These are phyloP conservation scores for Hoplostethus atlanticus DNA, from an alignment of 2,797 vertebrate genomes.

Conservation along the genomic window DNA sequence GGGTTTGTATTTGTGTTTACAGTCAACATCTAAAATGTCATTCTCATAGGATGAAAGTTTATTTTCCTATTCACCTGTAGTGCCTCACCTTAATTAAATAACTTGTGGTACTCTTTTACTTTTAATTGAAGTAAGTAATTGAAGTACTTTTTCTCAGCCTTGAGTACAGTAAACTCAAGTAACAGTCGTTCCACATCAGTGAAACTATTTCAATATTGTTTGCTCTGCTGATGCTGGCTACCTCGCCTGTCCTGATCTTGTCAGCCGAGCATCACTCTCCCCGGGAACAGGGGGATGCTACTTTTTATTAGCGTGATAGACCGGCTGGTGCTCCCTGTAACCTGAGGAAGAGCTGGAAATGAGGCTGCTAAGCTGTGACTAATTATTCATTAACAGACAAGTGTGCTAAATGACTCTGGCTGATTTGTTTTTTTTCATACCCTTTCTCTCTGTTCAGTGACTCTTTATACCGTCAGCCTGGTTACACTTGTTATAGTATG, in stretches of 20 bases:
- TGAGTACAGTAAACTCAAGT: background rate
- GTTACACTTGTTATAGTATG: slow-evolving; percentile 2
- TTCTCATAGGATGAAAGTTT: too few relatives aligned
- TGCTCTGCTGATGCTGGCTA: slow-evolving; percentile 43
- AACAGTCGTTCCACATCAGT: background rate
- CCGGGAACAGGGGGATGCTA: slow-evolving; percentile 45
- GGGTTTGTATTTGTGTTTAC: too few relatives aligned
- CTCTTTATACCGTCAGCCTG: slow-evolving; percentile 1
- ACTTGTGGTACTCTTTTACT: background rate
- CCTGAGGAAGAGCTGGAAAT: slow-evolving; percentile 55
- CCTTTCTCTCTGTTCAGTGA: slow-evolving; percentile 11
- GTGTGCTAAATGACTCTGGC: slow-evolving; percentile 43
- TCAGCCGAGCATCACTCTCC: slow-evolving; percentile 21
- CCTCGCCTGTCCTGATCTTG: slow-evolving; percentile 38
- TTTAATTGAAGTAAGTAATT: background rate
- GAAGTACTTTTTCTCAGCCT: background rate
- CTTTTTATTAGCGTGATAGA: slow-evolving; percentile 64
- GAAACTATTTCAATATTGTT: slow-evolving; percentile 18
- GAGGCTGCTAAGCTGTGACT: slow-evolving; percentile 57
- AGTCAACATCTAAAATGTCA: too few relatives aligned
- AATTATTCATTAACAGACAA: slow-evolving; percentile 61
- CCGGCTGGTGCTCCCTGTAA: slow-evolving; percentile 31
- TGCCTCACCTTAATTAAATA: background rate
- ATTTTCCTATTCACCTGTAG: too few relatives aligned
- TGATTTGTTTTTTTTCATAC: slow-evolving; percentile 11